Conservation (phyloP, 2,797 vertebrate genomes). For the Cyprinella venusta region DNA sequence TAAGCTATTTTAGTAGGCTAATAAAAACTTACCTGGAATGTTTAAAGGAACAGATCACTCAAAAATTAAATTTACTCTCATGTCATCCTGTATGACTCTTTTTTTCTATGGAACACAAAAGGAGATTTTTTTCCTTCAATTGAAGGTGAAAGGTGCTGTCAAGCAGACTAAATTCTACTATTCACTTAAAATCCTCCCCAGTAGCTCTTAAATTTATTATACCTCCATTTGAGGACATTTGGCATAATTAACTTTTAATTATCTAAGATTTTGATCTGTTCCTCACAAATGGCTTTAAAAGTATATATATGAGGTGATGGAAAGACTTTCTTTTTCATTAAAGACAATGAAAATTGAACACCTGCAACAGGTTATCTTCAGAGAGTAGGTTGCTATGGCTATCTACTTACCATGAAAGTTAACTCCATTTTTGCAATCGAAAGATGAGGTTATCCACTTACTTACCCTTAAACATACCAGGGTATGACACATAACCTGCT, state of each 20-base stretch:
- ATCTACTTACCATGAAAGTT: too few species aligned
- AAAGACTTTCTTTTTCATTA: neutral
- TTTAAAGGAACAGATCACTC: neutral
- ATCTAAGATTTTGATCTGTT: neutral
- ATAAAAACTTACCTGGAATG: slow-evolving; percentile 11
- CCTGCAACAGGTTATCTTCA: too few species aligned
- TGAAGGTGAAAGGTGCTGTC: neutral
- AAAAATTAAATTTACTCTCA: neutral
- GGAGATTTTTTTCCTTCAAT: neutral
- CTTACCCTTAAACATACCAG: too few species aligned
- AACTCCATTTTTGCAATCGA: too few species aligned
- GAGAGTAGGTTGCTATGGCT: too few species aligned
- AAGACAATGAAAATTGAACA: neutral
- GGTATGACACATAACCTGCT: too few species aligned
- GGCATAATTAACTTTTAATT: neutral
- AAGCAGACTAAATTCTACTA: neutral
- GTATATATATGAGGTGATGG: neutral
- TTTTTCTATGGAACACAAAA: neutral
- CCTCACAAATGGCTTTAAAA: neutral
- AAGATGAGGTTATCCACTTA: too few species aligned
- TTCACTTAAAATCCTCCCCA: neutral
- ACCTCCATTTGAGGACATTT: neutral
- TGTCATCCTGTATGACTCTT: neutral
- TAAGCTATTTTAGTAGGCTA: neutral
- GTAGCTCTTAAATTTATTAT: neutral